Evolutionary conservation across 2,113 vertebrate genomes (phyloP), one percentile per base, ranked within the genome.

Genomic region (Rhinichthys klamathensis): DNA sequence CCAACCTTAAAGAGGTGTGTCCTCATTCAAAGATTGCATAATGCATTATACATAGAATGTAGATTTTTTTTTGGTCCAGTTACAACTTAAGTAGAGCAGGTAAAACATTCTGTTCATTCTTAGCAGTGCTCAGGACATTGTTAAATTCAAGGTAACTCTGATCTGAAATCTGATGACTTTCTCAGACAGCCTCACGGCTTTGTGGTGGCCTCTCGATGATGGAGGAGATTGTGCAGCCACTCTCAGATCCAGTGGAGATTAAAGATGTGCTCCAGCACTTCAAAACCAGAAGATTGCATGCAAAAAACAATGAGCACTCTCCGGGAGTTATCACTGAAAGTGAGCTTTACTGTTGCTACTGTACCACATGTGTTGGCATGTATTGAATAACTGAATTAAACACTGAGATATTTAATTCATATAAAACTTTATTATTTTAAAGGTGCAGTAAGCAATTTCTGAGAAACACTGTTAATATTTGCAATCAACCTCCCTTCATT

Each of bases 171-270:
- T 73, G 4, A 73, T 25, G 72, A 74, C 23, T 74, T 27, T 54
- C 25, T 85, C 79, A 95, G 94, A 94, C 94, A 54, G 94, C 92
- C n/a, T 61, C 90, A 41, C 92, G 94, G 93, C 93, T 95, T 79
- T 91, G 92, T n/a, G 87, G 86, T 0, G 92, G 92, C 11, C 83
- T 93, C 4, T 51, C 86, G 18, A 83, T 91, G 61, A 89, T 95
- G 80, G 93, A 94, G 49, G 93, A 92, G 0, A 94, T 94, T n/a
- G 90, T 92, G 69, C 90, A 91, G 35, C 89, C 93, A 8, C 91
- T 95, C 32, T 93, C 93, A 1, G 91, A 93, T 10, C 58, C 86
- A 1, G 85, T 79, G 10, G 93, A 93, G 85, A 87, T 95, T 49
- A 93, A 88, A 88, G 91, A 88, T 41, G 93, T 95, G 13, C 73